phyloP scores from a whole-genome alignment of 2,888 invertebrate species.

The Idaea dimidiata region DNA sequence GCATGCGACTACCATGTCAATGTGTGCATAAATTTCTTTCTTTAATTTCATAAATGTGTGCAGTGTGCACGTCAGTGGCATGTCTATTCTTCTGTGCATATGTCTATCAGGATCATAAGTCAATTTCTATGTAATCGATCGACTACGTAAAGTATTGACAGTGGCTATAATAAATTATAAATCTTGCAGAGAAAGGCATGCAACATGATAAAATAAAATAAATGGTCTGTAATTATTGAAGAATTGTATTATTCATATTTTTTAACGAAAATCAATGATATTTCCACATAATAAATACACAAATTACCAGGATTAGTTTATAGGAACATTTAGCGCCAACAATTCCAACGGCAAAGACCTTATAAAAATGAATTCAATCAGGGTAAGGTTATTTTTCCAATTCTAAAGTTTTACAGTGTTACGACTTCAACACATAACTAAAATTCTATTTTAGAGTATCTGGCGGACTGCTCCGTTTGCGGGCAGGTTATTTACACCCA shows the following conservation, averaged over 20 bases:
- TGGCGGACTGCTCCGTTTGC: slow-evolving; percentile 48
- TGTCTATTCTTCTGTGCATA: too few species aligned
- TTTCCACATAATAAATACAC: neutral
- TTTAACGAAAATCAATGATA: neutral
- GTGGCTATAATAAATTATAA: too few species aligned
- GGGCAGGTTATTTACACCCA: slow-evolving; percentile 38
- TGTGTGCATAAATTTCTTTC: too few species aligned
- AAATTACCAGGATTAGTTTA: neutral
- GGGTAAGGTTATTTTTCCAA: slow-evolving; percentile 39
- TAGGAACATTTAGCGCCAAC: neutral
- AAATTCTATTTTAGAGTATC: slow-evolving; percentile 46
- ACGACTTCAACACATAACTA: slow-evolving; percentile 5
- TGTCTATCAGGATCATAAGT: too few species aligned
- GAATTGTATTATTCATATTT: neutral
- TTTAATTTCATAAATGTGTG: too few species aligned
- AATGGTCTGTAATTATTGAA: neutral
- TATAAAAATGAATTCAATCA: slow-evolving; percentile 43
- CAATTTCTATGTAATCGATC: too few species aligned
- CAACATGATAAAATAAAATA: neutral
- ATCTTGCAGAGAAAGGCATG: too few species aligned
- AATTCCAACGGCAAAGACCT: neutral
- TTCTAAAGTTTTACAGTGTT: neutral
- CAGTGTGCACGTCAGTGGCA: too few species aligned
- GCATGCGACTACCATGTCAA: too few species aligned
- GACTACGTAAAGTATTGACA: too few species aligned